Conservation (phyloP, 2,113 vertebrate species). For the Sardina pilchardus region DNA sequence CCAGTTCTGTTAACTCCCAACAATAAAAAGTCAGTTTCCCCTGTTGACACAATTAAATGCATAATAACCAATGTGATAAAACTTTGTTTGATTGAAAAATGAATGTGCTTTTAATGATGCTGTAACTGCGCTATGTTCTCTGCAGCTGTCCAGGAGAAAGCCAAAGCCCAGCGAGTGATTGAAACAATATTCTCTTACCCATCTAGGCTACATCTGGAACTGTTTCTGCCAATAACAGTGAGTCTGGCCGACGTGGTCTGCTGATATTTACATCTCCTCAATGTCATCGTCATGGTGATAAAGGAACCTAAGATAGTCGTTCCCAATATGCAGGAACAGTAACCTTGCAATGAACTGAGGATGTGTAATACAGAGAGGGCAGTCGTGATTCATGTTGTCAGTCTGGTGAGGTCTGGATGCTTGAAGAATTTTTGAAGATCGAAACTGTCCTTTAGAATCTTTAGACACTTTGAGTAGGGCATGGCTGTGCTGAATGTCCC, state of each 20-base stretch:
- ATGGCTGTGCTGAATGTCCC: background rate
- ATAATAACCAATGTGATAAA: background rate
- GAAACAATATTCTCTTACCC: background rate
- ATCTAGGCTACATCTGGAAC: background rate
- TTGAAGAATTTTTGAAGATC: background rate
- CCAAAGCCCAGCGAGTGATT: background rate
- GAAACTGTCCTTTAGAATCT: background rate
- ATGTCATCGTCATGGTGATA: background rate
- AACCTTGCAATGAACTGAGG: background rate
- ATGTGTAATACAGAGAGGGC: background rate
- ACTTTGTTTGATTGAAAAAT: slow-evolving; percentile 9
- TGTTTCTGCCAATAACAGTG: background rate
- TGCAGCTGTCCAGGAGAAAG: background rate
- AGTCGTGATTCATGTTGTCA: background rate
- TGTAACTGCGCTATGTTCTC: background rate
- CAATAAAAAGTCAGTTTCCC: slow-evolving; percentile 2
- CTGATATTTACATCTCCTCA: background rate
- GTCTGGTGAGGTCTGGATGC: background rate
- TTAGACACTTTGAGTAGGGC: background rate
- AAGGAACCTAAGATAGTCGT: background rate
- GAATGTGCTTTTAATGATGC: background rate
- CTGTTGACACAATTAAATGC: background rate
- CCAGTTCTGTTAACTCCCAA: background rate
- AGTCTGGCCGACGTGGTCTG: background rate
- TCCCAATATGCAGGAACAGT: background rate